phyloP scores from a whole-genome alignment of 1,140 invertebrate genomes.

The Muscidifurax raptorellus region DNA sequence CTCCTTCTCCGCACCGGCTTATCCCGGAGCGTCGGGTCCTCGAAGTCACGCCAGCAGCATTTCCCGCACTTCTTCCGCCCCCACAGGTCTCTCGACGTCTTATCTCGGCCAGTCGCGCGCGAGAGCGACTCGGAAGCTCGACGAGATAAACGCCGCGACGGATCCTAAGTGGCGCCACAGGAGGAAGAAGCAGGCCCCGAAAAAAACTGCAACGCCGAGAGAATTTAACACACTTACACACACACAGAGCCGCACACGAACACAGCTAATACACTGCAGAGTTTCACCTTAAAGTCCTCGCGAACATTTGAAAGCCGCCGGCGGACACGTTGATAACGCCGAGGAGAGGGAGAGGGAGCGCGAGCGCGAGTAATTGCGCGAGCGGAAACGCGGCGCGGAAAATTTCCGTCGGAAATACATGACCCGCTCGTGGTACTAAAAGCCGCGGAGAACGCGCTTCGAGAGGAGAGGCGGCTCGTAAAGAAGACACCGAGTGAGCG shows the following conservation, averaged over 20 bases:
- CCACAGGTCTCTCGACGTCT: background rate
- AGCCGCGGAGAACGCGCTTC: background rate
- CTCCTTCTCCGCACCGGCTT: background rate
- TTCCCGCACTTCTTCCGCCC: background rate
- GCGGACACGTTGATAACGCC: background rate
- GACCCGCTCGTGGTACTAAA: background rate
- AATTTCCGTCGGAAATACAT: slow-evolving; percentile 15
- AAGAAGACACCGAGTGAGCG: slow-evolving; percentile 1
- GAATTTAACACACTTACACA: no score
- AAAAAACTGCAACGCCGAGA: background rate
- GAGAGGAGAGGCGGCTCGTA: background rate
- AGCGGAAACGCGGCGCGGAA: slow-evolving; percentile 9
- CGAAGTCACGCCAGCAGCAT: background rate
- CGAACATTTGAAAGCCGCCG: background rate
- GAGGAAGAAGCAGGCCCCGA: background rate
- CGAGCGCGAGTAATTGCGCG: slow-evolving; percentile 5
- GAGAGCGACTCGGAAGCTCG: background rate
- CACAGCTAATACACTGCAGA: background rate
- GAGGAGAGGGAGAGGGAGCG: background rate
- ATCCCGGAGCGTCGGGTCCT: background rate
- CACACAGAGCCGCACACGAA: no score
- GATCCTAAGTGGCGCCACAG: background rate
- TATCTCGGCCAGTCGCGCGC: background rate
- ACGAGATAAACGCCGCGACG: background rate
- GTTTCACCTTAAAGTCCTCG: background rate